Base-by-base conservation (phyloP, 2,797 vertebrate species). In the Anableps anableps region DNA sequence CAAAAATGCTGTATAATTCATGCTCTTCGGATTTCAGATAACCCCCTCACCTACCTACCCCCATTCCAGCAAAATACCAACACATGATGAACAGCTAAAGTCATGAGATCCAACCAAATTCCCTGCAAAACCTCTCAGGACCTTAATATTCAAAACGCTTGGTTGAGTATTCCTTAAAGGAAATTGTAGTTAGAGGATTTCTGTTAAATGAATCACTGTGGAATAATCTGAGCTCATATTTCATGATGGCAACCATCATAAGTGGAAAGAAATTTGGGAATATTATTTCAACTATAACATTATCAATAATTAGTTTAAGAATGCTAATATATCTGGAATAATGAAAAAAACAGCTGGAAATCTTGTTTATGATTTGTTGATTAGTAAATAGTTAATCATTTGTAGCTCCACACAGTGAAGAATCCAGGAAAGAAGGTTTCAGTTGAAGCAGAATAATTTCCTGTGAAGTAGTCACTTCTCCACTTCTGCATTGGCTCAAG, bases 91-190 rank as follows among this genome's bases (percentile, higher is more conserved):
- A 78, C 68, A 76, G 38, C 76, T 70, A 72, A 50, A 85, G 34
- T 71, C 31, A 87, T 80, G 77, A n/a, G n/a, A 86, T 86, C 75
- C 53, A 79, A 80, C 76, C 79, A 78, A 88, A 70, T 70, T 41
- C 16, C 79, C 88, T 85, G 77, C 60, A 85, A 86, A 43, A 81
- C 48, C 80, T 85, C 86, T 86, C 83, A 88, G 81, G 83, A 80
- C 77, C 55, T 77, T 70, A 34, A 38, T 70, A 47, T 72, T 83
- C 17, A 83, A 84, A 76, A 43, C 4, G 62, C 50, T 43, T 62
- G 51, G 76, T 80, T 75, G 50, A 81, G 66, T 85, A 66, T 90
- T 88, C 70, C 71, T 86, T 31, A 53, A 85, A 85, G 51, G 74
- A 80, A 85, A 58, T 48, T 53, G 51, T 51, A 53, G 45, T 60